These are phyloP conservation scores for Catharus ustulatus DNA, from an alignment of 2,797 vertebrate species.

Conservation along the genomic window DNA sequence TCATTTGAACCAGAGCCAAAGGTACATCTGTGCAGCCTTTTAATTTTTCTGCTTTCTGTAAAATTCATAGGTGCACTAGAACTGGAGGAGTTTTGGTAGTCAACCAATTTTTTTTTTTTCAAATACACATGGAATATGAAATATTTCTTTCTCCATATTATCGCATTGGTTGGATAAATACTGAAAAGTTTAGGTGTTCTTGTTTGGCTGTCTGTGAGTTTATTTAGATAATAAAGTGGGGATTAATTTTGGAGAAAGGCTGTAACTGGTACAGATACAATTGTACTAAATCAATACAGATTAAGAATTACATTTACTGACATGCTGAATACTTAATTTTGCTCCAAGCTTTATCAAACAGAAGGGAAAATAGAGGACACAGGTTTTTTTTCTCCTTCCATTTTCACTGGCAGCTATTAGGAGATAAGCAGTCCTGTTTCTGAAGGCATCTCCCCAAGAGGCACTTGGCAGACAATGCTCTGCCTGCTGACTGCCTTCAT, in stretches of 20 bases:
- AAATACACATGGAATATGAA: neutral
- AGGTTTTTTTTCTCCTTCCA: neutral
- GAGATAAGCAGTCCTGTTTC: conserved; percentile 6
- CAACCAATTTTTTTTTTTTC: neutral
- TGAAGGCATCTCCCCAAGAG: conserved; percentile 26
- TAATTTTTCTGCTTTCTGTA: neutral
- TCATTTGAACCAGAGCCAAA: neutral
- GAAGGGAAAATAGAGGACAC: neutral
- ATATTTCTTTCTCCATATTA: neutral
- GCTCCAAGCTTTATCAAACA: neutral
- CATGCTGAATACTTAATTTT: conserved; percentile 7
- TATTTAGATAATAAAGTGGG: neutral
- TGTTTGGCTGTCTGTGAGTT: neutral
- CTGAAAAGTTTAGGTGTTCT: neutral
- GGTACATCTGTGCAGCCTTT: neutral
- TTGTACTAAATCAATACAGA: neutral
- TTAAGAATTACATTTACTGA: conserved; percentile 19
- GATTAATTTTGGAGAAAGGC: neutral
- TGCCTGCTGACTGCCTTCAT: neutral
- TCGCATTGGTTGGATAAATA: neutral
- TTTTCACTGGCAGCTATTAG: neutral
- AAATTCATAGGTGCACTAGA: neutral
- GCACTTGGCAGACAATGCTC: neutral
- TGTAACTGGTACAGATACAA: neutral
- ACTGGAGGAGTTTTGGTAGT: neutral